phyloP scores from a whole-genome alignment of 2,888 invertebrate genomes.

The Gastracanthus pulcherrimus region DNA sequence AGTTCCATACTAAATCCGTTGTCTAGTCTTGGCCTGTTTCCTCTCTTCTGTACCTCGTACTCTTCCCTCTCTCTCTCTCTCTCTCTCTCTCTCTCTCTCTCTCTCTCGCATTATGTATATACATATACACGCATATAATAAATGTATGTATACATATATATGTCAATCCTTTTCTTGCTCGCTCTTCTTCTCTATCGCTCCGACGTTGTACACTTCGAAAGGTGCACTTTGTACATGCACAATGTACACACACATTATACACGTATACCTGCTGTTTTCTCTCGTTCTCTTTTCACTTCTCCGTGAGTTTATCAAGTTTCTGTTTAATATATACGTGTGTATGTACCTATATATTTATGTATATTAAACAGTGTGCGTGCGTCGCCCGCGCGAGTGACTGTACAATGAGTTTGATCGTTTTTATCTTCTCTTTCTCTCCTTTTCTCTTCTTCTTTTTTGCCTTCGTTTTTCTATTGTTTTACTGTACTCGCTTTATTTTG shows the following conservation, averaged over 20 bases:
- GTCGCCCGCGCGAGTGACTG: neutral
- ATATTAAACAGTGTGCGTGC: too few relatives aligned
- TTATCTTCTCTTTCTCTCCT: constrained; percentile 13
- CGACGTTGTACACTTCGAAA: too few relatives aligned
- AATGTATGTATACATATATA: too few relatives aligned
- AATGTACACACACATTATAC: neutral
- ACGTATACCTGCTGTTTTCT: constrained; percentile 14
- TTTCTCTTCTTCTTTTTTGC: neutral
- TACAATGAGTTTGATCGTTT: constrained; percentile 6
- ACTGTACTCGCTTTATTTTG: neutral
- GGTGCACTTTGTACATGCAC: neutral
- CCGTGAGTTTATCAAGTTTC: constrained; percentile 50
- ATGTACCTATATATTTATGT: too few relatives aligned
- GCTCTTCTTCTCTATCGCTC: too few relatives aligned
- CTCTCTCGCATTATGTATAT: too few relatives aligned
- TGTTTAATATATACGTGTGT: constrained; percentile 39
- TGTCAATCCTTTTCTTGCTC: too few relatives aligned
- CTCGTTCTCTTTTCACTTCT: neutral
- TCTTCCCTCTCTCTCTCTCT: constrained; percentile 25
- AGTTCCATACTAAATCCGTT: constrained; percentile 73
- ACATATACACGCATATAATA: too few relatives aligned
- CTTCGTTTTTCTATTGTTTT: neutral
- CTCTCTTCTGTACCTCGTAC: constrained; percentile 20
- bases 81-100: constrained; percentile 37
- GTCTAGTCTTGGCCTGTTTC: constrained; percentile 64